A percentile compares a stretch with the other conserved stretches of the same genome.
phyloP scores from a whole-genome alignment of 2,113 vertebrate species.

The Genyomyrus donnyi region DNA sequence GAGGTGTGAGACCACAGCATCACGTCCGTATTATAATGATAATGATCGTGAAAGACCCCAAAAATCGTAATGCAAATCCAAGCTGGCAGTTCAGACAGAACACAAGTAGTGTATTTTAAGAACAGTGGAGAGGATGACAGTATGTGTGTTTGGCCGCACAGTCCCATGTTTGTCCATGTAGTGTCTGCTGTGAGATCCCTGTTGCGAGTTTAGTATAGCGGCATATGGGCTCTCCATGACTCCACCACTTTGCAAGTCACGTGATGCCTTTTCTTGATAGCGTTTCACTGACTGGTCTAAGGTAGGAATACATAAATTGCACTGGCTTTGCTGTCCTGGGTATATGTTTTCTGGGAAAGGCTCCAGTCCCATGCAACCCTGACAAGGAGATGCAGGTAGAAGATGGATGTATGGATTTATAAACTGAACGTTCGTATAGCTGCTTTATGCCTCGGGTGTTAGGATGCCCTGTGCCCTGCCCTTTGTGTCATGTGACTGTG shows the following conservation, averaged over 20 bases:
- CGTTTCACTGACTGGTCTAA: background rate
- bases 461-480: background rate
- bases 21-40: background rate
- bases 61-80: background rate
- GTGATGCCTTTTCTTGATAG: background rate
- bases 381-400: background rate
- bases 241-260: constrained; percentile 1
- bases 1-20: background rate
- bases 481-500: background rate
- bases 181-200: background rate
- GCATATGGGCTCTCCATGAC: background rate
- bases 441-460: background rate
- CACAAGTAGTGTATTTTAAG: background rate
- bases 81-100: background rate
- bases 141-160: background rate
- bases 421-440: background rate
- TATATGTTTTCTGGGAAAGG: background rate
- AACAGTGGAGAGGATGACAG: background rate
- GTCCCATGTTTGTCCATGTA: background rate
- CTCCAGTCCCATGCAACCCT: background rate
- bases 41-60: background rate
- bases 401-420: background rate
- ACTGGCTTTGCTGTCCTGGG: background rate
- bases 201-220: background rate
- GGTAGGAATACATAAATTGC: background rate